Evolutionary conservation across 2,797 vertebrate species (phyloP), one percentile per base, ranked within the genome.

Genomic region (Rhinoraja longicauda): DNA sequence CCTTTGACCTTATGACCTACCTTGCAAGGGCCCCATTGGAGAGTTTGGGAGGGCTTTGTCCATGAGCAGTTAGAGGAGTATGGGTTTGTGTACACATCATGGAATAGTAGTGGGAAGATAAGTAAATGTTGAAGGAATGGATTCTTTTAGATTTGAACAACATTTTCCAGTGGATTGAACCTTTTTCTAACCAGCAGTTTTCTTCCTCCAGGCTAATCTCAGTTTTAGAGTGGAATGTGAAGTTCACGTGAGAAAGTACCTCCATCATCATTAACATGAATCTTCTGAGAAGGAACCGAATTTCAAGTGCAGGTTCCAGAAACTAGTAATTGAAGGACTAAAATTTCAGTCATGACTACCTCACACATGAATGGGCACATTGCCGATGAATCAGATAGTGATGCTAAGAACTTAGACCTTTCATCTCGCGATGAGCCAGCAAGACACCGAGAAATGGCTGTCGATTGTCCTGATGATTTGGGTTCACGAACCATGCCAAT

Each of bases 321-420:
- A 36, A 88, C 64, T 92, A 93, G 62, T 93, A 95, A 93, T 93
- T 95, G 93, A 94, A 53, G 70, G 72, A 26, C n/a, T 64, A 57
- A 92, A 57, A 0, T 93, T 94, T 94, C 94, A 92, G 93, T 94
- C 96, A 99, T 98, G 98, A 99, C 98, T 94, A 99, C 98, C 94
- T 98, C 97, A 94, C 97, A 99, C 95, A 97, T 99, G 96, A 99
- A 99, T 64, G 98, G 98, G 94, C 98, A 99, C 94, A 96, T 98
- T 93, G 96, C 97, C 72, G 98, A 98, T 95, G 97, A 97, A 94
- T 96, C 97, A 93, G 97, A 98, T 73, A 96, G 91, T 64, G 97
- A 97, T 95, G 96, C 96, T 94, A 97, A 96, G 94, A 96, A 96
- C 93, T 95, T 96, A 93, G 97, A 96, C 93, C 96, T 97, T 93